phyloP scores from a whole-genome alignment of 2,888 invertebrate species.

The Gryllus longicercus region DNA sequence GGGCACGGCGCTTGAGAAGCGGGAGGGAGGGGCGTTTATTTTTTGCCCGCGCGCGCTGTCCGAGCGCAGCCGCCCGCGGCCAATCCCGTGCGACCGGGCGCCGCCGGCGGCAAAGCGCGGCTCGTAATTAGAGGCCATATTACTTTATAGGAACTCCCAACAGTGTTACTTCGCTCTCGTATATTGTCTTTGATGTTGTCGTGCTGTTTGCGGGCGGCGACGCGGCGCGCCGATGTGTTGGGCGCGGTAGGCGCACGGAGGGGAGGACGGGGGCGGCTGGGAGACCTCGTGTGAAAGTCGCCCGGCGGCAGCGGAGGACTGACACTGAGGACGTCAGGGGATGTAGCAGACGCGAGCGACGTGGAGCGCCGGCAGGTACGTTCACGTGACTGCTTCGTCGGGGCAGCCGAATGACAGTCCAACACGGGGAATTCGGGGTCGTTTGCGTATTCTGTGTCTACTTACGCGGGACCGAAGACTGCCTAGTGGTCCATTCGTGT shows the following conservation, averaged over 20 bases:
- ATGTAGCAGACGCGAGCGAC: no score
- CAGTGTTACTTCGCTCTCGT: constrained; percentile 6
- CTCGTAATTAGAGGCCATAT: constrained; percentile 17
- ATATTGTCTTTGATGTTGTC: constrained; percentile 11
- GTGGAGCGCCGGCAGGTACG: no score
- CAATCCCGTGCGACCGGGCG: background rate
- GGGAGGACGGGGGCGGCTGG: background rate
- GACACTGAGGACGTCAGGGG: no score
- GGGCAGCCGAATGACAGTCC: no score
- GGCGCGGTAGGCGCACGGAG: background rate
- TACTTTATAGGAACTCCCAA: background rate
- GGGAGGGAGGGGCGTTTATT: background rate
- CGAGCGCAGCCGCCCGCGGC: background rate
- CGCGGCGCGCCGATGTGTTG: background rate
- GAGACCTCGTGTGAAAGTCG: background rate
- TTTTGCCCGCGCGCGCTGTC: background rate
- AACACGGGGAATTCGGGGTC: no score
- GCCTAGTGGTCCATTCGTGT: no score
- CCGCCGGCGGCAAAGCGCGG: background rate
- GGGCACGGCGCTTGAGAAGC: background rate
- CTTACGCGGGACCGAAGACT: no score
- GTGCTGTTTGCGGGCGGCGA: background rate
- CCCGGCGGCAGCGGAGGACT: background rate
- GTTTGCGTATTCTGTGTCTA: no score
- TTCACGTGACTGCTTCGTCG: no score